Evolutionary conservation across 2,113 vertebrate genomes (phyloP).

Genomic region (Otocyon megalotis): DNA sequence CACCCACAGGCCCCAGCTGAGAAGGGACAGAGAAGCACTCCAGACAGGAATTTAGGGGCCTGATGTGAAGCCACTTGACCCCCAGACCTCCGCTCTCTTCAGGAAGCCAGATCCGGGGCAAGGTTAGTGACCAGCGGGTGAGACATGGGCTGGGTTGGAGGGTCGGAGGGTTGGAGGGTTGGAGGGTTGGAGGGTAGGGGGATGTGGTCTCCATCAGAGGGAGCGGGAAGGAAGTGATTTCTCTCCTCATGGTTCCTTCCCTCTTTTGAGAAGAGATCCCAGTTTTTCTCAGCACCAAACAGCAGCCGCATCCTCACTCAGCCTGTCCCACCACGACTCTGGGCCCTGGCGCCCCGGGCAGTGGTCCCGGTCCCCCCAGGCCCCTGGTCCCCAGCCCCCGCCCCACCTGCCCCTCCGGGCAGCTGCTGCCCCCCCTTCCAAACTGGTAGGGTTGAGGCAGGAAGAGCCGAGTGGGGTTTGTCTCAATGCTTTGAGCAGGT

Average conservation of each 20-base stretch:
- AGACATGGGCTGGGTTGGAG: not conserved
- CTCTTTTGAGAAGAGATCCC: not conserved
- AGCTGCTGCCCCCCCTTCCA: not conserved
- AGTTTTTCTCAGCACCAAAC: not conserved
- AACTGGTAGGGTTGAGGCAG: no score
- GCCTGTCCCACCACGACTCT: not conserved
- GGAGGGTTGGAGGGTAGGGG: not conserved
- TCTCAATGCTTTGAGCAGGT: not conserved
- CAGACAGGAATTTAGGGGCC: accelerated
- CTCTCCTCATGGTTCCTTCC: not conserved
- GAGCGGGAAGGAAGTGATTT: not conserved
- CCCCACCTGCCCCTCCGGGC: not conserved
- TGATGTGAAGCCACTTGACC: accelerated
- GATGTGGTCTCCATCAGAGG: no score
- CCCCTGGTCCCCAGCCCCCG: accelerated
- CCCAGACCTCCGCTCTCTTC: not conserved
- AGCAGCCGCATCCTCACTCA: not conserved
- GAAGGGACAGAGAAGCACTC: not conserved
- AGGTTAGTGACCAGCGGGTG: not conserved
- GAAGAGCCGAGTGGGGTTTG: not conserved
- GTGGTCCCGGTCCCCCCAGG: not conserved
- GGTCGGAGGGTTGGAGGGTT: no score
- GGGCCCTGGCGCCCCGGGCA: accelerated
- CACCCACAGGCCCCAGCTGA: not conserved
- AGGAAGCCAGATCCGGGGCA: not conserved